Percentiles rank a stretch among this genome's conserved stretches.
phyloP scores from a whole-genome alignment of 2,113 vertebrate species.

The Fregetta grallaria region DNA sequence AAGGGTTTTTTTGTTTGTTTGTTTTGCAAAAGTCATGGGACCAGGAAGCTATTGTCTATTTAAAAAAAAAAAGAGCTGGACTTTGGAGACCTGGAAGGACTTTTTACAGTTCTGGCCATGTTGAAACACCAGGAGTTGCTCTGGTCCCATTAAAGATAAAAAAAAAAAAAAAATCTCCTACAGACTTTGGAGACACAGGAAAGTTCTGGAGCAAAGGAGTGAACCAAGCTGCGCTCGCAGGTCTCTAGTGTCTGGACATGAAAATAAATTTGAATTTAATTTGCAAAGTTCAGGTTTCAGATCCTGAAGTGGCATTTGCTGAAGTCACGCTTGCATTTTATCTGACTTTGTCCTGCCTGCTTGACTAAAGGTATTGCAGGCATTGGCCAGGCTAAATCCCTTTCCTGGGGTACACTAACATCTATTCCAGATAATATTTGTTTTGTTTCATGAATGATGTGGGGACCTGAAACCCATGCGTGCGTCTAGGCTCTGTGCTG shows the following conservation, averaged over 20 bases:
- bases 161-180: background rate
- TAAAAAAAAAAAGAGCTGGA: background rate
- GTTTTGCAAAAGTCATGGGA: background rate
- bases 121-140: background rate
- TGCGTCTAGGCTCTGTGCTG: background rate
- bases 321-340: background rate
- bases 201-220: background rate
- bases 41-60: background rate
- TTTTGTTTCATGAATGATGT: background rate
- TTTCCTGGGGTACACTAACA: background rate
- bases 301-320: background rate
- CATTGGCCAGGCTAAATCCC: background rate
- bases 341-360: background rate
- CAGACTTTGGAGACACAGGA: background rate
- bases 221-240: background rate
- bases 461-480: background rate
- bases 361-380: background rate
- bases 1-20: background rate
- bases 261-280: background rate
- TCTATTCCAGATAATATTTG: background rate
- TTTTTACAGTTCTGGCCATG: background rate
- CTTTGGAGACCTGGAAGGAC: background rate
- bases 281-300: background rate
- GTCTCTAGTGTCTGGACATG: background rate
- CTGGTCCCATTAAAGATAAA: background rate